Evolutionary conservation across 2,113 vertebrate species (phyloP), one percentile per base, ranked within the genome.

Genomic region (Archilochus colubris): DNA sequence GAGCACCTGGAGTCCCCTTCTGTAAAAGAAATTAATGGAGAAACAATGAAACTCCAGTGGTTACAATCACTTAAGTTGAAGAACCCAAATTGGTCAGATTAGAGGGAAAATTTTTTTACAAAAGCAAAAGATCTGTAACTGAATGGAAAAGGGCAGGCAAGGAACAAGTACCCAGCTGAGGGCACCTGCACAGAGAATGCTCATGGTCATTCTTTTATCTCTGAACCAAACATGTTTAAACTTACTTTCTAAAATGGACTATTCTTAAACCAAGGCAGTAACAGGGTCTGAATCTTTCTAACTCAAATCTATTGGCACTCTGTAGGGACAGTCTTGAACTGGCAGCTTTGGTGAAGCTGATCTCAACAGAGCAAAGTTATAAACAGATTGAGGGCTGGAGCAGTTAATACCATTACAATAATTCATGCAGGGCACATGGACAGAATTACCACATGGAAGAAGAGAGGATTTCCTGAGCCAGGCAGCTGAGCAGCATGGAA

Each of bases 1-100:
- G 94, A 15, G 95, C 96, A 78, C 94, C 86, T 6, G 97, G 77
- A 94, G 93, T 90, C 95, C 96, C 97, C 93, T 98, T 99, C 99
- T 99, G 98, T 67, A 98, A 96, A 91, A 98, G 93, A 97, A 75
- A 88, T 57, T 76, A 95, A 94, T 0, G 88, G 40, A 93, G 53
- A 96, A 36, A 89, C 92, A 69, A 28, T 97, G 93, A 98, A 91
- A 86, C 87, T 61, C 77, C 91, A 64, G 25, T 11, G 30, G 80
- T 89, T 57, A 86, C 43, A 74, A 9, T 24, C 58, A 68, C 28
- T 20, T 31, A 22, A 82, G 7, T 28, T 2, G 19, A 95, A 91
- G 64, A 91, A 66, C 10, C 89, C 51, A 3, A 30, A 80, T 12
- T 4, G 59, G 70, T 43, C 85, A 77, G 90, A 54, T 24, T 8